Evolutionary conservation across 2,797 vertebrate genomes (phyloP), one percentile per base, ranked within the genome.

Genomic region (Peromyscus aztecus): DNA sequence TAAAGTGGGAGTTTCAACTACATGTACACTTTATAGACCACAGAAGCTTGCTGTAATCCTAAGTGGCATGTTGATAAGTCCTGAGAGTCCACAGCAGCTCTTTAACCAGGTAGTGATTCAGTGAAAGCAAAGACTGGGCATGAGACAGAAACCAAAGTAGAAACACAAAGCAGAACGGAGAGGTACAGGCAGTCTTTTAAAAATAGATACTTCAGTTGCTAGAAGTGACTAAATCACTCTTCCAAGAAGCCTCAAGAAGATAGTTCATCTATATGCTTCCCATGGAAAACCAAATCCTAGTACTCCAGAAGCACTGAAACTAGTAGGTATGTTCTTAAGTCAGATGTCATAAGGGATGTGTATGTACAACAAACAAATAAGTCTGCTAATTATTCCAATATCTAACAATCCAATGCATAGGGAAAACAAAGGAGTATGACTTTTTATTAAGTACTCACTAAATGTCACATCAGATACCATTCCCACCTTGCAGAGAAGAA

Each of bases 111-210:
- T 73, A 24, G 46, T 71, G 61, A 61, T n/a, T 97, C 46, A n/a
- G 76, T 92, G 65, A 84, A 91, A 91, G 49, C 31, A 89, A 88
- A 83, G 59, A 85, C 0, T 90, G 65, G 82, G 59, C 73, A 75
- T 75, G 67, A 96, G 63, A 90, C 46, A 89, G 78, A 92, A 34
- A 73, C 67, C 86, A 89, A 96, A 86, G 43, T 46, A 92, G 83
- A 93, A 96, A 94, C 31, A 73, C 55, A 24, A 82, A 71, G 43
- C 59, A 12, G 61, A 92, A 88, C 86, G 52, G 57, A 91, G 21
- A 86, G 34, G 4, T 4, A 77, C 24, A 85, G 34, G n/a, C 46
- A 71, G 59, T 55, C 46, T 80, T 87, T 59, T 82, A 93, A 85
- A 93, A 90, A 63, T 4, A 43, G 65, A 16, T 37, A 27, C 6